Percentiles rank a stretch among this genome's conserved stretches.
Conservation (phyloP, 2,797 vertebrate genomes). For the Borostomias antarcticus region DNA sequence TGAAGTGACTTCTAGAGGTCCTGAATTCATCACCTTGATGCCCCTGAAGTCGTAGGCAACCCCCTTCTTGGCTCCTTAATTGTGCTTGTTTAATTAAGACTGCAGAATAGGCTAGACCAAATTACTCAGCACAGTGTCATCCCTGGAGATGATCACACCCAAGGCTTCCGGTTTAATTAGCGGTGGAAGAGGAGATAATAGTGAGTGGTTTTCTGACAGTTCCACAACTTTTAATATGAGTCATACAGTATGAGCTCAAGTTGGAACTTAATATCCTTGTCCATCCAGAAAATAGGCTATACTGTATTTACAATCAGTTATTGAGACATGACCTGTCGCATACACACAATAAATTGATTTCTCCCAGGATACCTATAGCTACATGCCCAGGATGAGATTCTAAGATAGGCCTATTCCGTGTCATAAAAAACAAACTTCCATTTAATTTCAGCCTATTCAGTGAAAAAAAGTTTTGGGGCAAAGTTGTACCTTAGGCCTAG, state of each 20-base stretch:
- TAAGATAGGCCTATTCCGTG: neutral
- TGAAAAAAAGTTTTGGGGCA: too few species aligned
- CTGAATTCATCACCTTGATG: neutral
- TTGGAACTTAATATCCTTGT: neutral
- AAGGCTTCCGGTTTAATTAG: constrained; percentile 21
- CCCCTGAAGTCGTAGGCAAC: too few species aligned
- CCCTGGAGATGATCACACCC: constrained; percentile 22
- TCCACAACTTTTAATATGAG: neutral
- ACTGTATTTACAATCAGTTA: neutral
- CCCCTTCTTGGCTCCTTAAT: neutral
- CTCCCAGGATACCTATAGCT: too few species aligned
- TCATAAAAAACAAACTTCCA: too few species aligned
- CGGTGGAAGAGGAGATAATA: neutral
- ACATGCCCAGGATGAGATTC: too few species aligned
- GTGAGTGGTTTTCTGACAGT: neutral
- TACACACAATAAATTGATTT: too few species aligned
- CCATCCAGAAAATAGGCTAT: neutral
- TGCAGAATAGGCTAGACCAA: constrained; percentile 4
- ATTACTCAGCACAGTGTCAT: constrained; percentile 12
- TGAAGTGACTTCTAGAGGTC: neutral
- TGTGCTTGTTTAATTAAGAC: constrained; percentile 10
- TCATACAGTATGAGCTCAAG: neutral
- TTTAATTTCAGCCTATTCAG: too few species aligned
- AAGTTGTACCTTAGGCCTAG: too few species aligned
- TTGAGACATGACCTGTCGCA: too few species aligned